Base-by-base conservation (phyloP, 2,113 vertebrate species). In the Hippocampus abdominalis region DNA sequence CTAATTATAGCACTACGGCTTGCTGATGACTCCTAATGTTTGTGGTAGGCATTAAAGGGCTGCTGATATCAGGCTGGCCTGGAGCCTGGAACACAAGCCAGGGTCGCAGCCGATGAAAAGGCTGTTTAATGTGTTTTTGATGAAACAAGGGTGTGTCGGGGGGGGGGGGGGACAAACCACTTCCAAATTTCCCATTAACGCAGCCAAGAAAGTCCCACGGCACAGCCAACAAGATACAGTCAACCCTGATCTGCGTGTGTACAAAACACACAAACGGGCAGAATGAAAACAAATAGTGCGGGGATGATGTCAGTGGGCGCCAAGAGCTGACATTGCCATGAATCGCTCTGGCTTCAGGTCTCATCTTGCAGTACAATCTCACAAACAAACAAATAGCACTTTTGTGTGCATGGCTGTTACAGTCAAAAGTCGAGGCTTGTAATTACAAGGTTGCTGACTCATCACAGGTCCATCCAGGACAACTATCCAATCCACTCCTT, bases 21-120 rank as follows among this genome's bases (percentile, higher is more conserved):
- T 70, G 69, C 69, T 87, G 84, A 90, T 83, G 84, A 86, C 73
- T 73, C 76, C 68, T 83, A 81, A 84, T 84, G 82, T 82, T 66
- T 68, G 57, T 39, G 73, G 64, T 67, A 69, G 69, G 74, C 75
- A 65, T 85, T 83, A 81, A 79, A 85, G 67, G 72, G 70, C 67
- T 73, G 74, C 61, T 84, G 79, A 81, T 87, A 84, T 84, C 68
- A 63, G 53, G 57, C 71, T 86, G 83, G 78, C 72, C 46, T 3
- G 8, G 2, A 81, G 81, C 74, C 79, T 83, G 74, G 81, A 80
- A 76, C 53, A 70, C 51, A 84, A 70, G 42, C 71, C 63, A 64
- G 49, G 74, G 83, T 73, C 74, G 54, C 62, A 74, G 74, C 82
- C 67, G 74, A 85, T 77, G 75, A 85, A 87, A 83, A 82, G 71